Base-by-base conservation (phyloP, 2,113 vertebrate species). In the Rhineura floridana region DNA sequence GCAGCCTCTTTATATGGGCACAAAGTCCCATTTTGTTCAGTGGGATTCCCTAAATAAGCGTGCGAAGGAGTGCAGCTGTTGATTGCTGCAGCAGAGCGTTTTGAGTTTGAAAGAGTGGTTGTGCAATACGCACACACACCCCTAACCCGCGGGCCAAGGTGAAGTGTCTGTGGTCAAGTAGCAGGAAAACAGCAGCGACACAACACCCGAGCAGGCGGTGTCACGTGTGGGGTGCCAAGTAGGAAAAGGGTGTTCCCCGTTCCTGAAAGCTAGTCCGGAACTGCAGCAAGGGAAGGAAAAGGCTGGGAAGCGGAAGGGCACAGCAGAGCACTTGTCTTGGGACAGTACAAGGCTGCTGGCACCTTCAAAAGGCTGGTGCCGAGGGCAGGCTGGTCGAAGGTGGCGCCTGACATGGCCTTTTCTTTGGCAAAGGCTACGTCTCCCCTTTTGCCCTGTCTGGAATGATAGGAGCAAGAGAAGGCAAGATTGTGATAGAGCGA, bases 221-320 rank as follows among this genome's bases (percentile, higher is more conserved):
- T 13, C 88, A 15, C 72, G 0, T 84, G 88, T 6, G 3, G 9
- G 90, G 93, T 93, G 92, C 93, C 93, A 95, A 91, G 93, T 93
- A 94, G 94, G 94, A 95, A 96, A 95, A 92, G 94, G 94, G 79
- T 82, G 93, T 91, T 93, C 91, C 91, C 92, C 83, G 81, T 83
- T 89, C 87, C 0, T 55, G 6, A n/a, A 0, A 1, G 8, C 23
- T 3, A 70, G 88, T 93, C 67, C 19, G 23, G 87, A 81, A 91
- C 28, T 48, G 25, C 0, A 0, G 19, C 44, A 25, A 87, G 86
- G 88, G 90, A 46, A 94, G 93, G 93, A 91, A 94, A 90, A 83
- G 87, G 92, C 88, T 0, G 19, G 89, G 92, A 90, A 90, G 93
- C 93, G 91, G 92, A 93, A 95, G 88, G 79, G 69, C 79, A 88